These are phyloP conservation scores for Sparidentex hasta DNA, from an alignment of 2,797 vertebrate genomes.

Conservation along the genomic window DNA sequence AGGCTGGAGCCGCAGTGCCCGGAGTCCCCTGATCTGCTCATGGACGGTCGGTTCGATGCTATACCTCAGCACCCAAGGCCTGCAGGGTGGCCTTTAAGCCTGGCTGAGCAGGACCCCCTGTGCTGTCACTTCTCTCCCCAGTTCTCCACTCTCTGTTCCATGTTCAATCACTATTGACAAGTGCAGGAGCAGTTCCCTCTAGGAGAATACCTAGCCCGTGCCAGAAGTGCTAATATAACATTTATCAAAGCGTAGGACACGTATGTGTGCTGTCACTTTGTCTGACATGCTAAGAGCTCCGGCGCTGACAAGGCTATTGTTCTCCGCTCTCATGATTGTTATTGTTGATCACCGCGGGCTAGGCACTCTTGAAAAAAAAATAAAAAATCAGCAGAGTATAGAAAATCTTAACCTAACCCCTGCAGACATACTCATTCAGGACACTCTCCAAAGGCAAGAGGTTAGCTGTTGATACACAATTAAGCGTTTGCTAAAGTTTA, in stretches of 20 bases:
- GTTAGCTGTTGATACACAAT: slow-evolving; percentile 89
- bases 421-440: slow-evolving; percentile 58
- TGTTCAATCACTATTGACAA: slow-evolving; percentile 94
- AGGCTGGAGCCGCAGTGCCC: slow-evolving; percentile 71
- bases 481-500: slow-evolving; percentile 89
- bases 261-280: slow-evolving; percentile 83
- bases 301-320: slow-evolving; percentile 73
- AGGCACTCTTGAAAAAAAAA: slow-evolving; percentile 66
- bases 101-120: slow-evolving; percentile 89
- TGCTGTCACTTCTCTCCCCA: slow-evolving; percentile 87
- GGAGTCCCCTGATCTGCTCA: slow-evolving; percentile 61
- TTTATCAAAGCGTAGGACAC: slow-evolving; percentile 87
- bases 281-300: slow-evolving; percentile 78
- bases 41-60: slow-evolving; percentile 58
- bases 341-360: slow-evolving; percentile 89
- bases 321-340: slow-evolving; percentile 60
- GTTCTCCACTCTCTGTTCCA: slow-evolving; percentile 77
- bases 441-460: slow-evolving; percentile 85
- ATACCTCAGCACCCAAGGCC: slow-evolving; percentile 86
- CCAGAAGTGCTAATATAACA: slow-evolving; percentile 95
- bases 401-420: slow-evolving; percentile 63
- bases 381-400: slow-evolving; percentile 87
- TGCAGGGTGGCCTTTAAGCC: slow-evolving; percentile 93
- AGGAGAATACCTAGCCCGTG: slow-evolving; percentile 87
- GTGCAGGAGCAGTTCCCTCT: slow-evolving; percentile 89